Conservation (phyloP, 2,888 invertebrate genomes). For the Drosophila kokeensis region DNA sequence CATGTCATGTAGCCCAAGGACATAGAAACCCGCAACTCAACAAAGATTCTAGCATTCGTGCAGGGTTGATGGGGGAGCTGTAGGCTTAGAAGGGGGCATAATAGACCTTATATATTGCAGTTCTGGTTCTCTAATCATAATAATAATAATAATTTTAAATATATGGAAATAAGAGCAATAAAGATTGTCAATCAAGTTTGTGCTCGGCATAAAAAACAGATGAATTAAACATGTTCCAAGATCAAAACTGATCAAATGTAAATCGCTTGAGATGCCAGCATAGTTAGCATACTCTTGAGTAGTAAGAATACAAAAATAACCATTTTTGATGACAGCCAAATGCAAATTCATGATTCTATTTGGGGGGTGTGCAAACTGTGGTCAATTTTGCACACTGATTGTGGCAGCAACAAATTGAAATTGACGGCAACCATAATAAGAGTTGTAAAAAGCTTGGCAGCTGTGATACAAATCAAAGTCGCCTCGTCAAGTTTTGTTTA, state of each 20-base stretch:
- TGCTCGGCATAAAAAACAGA: neutral
- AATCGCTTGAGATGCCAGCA: neutral
- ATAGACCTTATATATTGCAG: too few species aligned
- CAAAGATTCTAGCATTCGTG: too few species aligned
- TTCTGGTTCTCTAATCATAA: too few species aligned
- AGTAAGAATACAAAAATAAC: neutral
- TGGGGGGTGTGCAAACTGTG: neutral
- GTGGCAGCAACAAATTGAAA: constrained; percentile 14
- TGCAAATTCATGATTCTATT: neutral
- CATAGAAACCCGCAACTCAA: too few species aligned
- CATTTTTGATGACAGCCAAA: neutral
- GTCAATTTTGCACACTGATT: neutral
- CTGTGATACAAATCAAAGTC: neutral
- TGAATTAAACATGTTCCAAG: neutral
- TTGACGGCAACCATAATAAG: neutral
- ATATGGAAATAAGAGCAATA: neutral
- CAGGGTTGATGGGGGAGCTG: too few species aligned
- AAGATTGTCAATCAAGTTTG: neutral
- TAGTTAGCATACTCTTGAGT: neutral
- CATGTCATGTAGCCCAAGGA: too few species aligned
- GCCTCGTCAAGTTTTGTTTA: constrained; percentile 13
- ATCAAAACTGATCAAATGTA: neutral
- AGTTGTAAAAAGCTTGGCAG: constrained; percentile 12
- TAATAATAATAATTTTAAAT: neutral
- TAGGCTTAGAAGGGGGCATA: too few species aligned